phyloP scores from a whole-genome alignment of 2,888 invertebrate genomes.

The Stenodema calcarata region DNA sequence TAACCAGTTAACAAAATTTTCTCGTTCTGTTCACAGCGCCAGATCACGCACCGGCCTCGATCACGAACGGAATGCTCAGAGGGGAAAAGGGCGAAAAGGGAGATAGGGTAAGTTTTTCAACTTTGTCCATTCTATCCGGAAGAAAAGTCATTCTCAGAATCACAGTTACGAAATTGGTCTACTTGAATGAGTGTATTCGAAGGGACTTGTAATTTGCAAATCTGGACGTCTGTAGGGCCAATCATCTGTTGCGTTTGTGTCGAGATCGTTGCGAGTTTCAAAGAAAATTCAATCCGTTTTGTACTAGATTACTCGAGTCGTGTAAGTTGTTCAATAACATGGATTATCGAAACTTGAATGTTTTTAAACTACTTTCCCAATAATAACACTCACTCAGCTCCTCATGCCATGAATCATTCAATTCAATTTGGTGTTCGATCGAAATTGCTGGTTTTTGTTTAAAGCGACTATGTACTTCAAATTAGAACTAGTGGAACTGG shows the following conservation, averaged over 20 bases:
- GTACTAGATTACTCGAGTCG: too few relatives aligned
- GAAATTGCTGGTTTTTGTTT: too few relatives aligned
- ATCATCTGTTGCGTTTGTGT: not conserved
- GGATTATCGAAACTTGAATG: too few relatives aligned
- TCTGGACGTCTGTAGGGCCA: not conserved
- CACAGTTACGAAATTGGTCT: constrained; percentile 2
- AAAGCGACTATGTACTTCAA: too few relatives aligned
- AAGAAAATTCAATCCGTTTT: too few relatives aligned
- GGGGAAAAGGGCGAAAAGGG: constrained; percentile 63
- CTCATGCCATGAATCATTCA: too few relatives aligned
- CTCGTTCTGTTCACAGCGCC: constrained; percentile 4
- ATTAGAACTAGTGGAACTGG: too few relatives aligned
- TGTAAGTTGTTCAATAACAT: too few relatives aligned
- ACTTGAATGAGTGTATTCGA: not conserved
- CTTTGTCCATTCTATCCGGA: not conserved
- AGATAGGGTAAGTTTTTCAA: constrained; percentile 63
- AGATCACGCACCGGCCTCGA: constrained; percentile 30
- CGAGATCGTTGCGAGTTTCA: not conserved
- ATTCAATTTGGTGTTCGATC: too few relatives aligned
- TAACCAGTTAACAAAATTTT: not conserved
- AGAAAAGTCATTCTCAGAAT: not conserved
- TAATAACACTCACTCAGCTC: too few relatives aligned
- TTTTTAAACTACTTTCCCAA: too few relatives aligned
- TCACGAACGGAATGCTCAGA: constrained; percentile 47
- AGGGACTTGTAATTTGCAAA: not conserved